Percentiles rank a stretch among this genome's conserved stretches.
phyloP scores from a whole-genome alignment of 2,888 invertebrate species.

The Melinopterus prodromus region DNA sequence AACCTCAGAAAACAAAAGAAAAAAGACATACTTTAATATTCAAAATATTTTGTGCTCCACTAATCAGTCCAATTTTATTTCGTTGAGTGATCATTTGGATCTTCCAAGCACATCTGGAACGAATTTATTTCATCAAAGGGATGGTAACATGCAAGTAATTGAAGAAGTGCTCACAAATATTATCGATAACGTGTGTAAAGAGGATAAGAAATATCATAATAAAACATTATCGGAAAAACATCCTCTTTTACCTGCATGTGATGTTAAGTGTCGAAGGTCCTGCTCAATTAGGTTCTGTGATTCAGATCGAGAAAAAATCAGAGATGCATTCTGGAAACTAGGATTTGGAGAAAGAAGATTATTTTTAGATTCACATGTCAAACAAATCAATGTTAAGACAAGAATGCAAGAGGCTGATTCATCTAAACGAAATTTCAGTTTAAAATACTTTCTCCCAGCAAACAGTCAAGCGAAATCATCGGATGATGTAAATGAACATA shows the following conservation, averaged over 20 bases:
- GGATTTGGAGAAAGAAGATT: background rate
- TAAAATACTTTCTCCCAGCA: background rate
- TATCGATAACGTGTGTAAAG: background rate
- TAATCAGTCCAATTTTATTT: background rate
- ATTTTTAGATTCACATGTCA: background rate
- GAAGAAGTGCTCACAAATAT: conserved; percentile 4
- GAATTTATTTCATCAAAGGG: background rate
- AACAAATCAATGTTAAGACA: conserved; percentile 4
- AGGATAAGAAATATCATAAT: background rate
- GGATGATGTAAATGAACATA: conserved; percentile 4
- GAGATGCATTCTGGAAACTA: background rate
- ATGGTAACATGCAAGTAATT: conserved; percentile 4
- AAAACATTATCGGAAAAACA: background rate
- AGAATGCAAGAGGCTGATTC: background rate
- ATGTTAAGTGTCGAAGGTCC: background rate
- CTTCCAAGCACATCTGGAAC: background rate
- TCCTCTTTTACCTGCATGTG: conserved; percentile 4
- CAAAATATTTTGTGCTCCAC: background rate
- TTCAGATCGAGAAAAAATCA: background rate
- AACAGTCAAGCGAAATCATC: conserved; percentile 4
- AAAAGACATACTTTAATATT: background rate
- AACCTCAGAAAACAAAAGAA: background rate
- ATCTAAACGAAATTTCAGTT: background rate
- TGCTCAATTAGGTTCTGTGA: conserved; percentile 4
- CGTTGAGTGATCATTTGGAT: background rate